Base-by-base conservation (phyloP, 1,140 invertebrate genomes). In the Aphaenogaster rudis region DNA sequence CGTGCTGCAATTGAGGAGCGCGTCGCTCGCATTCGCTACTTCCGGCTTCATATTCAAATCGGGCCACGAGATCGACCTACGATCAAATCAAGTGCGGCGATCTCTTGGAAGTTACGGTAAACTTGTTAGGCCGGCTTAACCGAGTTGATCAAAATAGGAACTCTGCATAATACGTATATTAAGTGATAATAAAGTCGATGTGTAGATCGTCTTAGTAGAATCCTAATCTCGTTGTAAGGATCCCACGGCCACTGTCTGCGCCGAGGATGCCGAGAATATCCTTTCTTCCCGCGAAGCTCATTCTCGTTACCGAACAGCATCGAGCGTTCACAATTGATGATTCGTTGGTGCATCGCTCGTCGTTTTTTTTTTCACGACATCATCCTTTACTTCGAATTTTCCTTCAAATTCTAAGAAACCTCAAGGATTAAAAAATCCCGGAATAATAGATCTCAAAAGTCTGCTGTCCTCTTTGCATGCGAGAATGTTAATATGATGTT, bases 1-100 rank as follows among this genome's bases (percentile, higher is more conserved):
- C 66, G 39, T n/a, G 67, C 66, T 84, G 42, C 80, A 84, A 13
- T 84, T 76, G 21, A 33, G 17, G 8, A 69, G 28, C 13, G 54
- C 17, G 2, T 74, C 11, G 80, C 28, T 84, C 33, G 28, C 28
- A 21, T 82, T 82, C 42, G 67, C 54, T 1, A 48, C 39, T 13
- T 45, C 69, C 52, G 50, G 17, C 11, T 59, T 52, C 80, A 82
- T 76, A 15, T 71, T 66, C 39, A 11, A 69, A n/a, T 59, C 13
- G 0, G 9, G 9, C 6, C 3, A 0, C 2, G 3, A 13, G 45
- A 33, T 39, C 21, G 36, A 77, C 39, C 52, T 13, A 36, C 72
- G 33, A 76, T 45, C n/a, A n/a, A 72, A 57, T 76, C 52, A n/a
- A 64, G 57, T 11, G 13, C 13, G 28, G n/a, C 9, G 39, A 71